Evolutionary conservation across 2,888 invertebrate genomes (phyloP).

Genomic region (Penaeus monodon): DNA sequence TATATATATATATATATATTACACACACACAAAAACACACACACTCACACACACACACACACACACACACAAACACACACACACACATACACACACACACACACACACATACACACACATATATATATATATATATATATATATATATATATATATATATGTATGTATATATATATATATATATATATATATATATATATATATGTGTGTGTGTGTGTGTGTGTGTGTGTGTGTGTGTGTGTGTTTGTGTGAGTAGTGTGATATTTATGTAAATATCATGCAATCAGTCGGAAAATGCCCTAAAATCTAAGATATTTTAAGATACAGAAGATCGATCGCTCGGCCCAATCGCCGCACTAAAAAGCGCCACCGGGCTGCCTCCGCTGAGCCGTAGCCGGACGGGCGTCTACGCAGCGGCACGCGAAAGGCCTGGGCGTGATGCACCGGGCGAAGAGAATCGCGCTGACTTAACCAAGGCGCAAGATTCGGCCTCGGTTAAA

Average conservation of each 20-base stretch:
- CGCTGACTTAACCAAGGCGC: too few relatives aligned
- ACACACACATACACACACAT: not conserved
- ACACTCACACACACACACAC: not conserved
- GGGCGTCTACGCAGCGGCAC: too few relatives aligned
- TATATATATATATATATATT: not conserved
- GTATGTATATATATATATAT: not conserved
- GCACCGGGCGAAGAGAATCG: too few relatives aligned
- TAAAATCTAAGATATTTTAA: too few relatives aligned
- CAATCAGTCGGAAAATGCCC: too few relatives aligned
- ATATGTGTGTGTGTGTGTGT: not conserved
- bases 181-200: not conserved
- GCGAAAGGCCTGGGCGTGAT: too few relatives aligned
- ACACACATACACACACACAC: not conserved
- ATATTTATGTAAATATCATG: not conserved
- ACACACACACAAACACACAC: not conserved
- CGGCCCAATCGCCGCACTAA: too few relatives aligned
- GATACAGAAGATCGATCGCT: too few relatives aligned
- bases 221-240: constrained; percentile 4
- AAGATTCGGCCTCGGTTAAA: too few relatives aligned
- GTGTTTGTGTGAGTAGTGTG: constrained; percentile 29
- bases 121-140: not conserved
- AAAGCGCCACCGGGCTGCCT: too few relatives aligned
- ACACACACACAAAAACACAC: too few relatives aligned
- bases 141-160: not conserved
- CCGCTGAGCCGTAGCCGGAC: too few relatives aligned